These are phyloP conservation scores for Dicycla oo DNA, from an alignment of 2,888 invertebrate species.

Conservation along the genomic window DNA sequence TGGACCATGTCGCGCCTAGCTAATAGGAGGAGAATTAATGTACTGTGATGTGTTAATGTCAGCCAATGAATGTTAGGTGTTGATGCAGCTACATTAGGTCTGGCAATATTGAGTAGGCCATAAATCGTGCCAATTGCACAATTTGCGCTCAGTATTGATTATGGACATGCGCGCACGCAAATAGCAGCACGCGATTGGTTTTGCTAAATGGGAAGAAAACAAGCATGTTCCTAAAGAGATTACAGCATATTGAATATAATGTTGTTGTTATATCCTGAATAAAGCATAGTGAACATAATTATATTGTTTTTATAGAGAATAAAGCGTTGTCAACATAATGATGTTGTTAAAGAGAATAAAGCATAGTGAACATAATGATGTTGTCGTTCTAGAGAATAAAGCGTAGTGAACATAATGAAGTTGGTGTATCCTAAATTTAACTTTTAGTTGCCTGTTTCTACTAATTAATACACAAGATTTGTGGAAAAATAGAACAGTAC, in stretches of 20 bases:
- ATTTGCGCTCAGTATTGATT: constrained; percentile 44
- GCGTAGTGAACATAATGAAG: too few relatives aligned
- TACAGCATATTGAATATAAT: too few relatives aligned
- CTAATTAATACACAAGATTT: too few relatives aligned
- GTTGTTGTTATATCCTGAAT: too few relatives aligned
- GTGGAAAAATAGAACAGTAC: background rate
- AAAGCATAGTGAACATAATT: too few relatives aligned
- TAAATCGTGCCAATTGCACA: constrained; percentile 47
- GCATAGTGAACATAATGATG: too few relatives aligned
- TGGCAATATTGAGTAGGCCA: constrained; percentile 19
- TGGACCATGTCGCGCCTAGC: constrained; percentile 17
- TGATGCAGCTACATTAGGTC: constrained; percentile 28
- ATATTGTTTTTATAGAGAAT: too few relatives aligned
- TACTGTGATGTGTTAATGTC: constrained; percentile 39
- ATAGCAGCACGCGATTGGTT: constrained; percentile 13
- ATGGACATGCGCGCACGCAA: constrained; percentile 45
- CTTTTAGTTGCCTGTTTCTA: too few relatives aligned
- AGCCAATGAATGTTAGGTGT: constrained; percentile 41
- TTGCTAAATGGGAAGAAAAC: constrained; percentile 12
- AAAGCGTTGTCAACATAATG: too few relatives aligned
- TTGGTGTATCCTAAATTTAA: background rate
- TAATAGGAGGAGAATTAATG: constrained; percentile 39
- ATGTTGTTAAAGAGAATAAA: too few relatives aligned
- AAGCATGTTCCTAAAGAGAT: background rate
- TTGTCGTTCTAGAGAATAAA: too few relatives aligned